phyloP scores from a whole-genome alignment of 2,888 invertebrate genomes.

The Oscheius sp. region DNA sequence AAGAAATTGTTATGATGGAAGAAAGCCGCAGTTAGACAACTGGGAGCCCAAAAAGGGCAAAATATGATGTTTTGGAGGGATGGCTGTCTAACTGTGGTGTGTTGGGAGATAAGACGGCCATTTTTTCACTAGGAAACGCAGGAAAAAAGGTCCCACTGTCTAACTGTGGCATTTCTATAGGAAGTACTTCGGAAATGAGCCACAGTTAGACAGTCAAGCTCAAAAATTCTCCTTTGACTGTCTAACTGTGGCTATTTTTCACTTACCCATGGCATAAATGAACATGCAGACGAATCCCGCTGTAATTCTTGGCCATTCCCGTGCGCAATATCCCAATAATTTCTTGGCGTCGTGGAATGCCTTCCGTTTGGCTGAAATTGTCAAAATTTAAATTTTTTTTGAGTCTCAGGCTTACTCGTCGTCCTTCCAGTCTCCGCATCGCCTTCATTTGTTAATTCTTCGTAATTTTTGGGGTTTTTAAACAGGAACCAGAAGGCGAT shows the following conservation, averaged over 20 bases:
- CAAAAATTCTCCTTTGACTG: too few relatives aligned
- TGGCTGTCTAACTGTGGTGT: too few relatives aligned
- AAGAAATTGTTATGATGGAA: slow-evolving; percentile 37
- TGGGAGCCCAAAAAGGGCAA: too few relatives aligned
- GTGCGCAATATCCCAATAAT: slow-evolving; percentile 61
- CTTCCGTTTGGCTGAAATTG: neutral
- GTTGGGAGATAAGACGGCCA: too few relatives aligned
- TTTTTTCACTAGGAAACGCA: too few relatives aligned
- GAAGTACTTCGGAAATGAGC: too few relatives aligned
- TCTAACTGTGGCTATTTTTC: too few relatives aligned
- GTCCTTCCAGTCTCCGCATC: neutral
- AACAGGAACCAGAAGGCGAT: slow-evolving; percentile 49
- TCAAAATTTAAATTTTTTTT: neutral
- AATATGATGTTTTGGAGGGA: too few relatives aligned
- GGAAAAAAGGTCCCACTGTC: too few relatives aligned
- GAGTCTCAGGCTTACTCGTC: too few relatives aligned
- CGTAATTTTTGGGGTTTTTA: slow-evolving; percentile 10
- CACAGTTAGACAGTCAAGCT: too few relatives aligned
- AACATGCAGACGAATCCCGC: slow-evolving; percentile 66
- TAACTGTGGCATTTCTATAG: too few relatives aligned
- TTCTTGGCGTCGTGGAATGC: slow-evolving; percentile 54
- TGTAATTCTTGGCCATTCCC: slow-evolving; percentile 65
- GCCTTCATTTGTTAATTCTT: neutral
- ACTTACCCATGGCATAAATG: slow-evolving; percentile 65
- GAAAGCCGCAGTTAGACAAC: slow-evolving; percentile 18